A percentile compares a stretch with the other conserved stretches of the same genome.
These are phyloP conservation scores for Rhamphomyia laevipes DNA, from an alignment of 2,888 invertebrate species.

Conservation along the genomic window DNA sequence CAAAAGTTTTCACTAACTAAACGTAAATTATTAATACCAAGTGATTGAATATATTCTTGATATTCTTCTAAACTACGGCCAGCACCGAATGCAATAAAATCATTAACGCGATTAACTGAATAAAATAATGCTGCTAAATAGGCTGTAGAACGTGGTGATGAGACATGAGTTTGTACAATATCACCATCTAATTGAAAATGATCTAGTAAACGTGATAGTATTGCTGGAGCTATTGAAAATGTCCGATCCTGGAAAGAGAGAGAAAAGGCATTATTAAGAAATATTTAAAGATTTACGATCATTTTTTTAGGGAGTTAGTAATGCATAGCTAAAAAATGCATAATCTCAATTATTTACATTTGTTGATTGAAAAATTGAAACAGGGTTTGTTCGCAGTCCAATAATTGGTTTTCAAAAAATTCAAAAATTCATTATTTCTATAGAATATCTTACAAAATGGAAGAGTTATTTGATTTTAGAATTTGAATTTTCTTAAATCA, in stretches of 20 bases:
- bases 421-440: no score
- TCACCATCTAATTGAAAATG: slow-evolving; percentile 52
- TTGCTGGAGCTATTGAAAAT: slow-evolving; percentile 68
- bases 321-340: no score
- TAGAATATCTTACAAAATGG: no score
- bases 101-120: slow-evolving; percentile 46
- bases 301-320: no score
- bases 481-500: no score
- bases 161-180: slow-evolving; percentile 66
- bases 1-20: slow-evolving; percentile 41
- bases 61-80: slow-evolving; percentile 46
- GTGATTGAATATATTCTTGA: slow-evolving; percentile 51
- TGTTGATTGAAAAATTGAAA: no score
- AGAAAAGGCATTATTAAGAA: background rate
- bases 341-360: no score
- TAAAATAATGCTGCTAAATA: slow-evolving; percentile 58
- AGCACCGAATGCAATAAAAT: slow-evolving; percentile 50
- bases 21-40: slow-evolving; percentile 52
- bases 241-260: slow-evolving; percentile 52
- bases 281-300: background rate
- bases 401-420: no score
- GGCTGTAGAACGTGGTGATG: slow-evolving; percentile 66
- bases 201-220: slow-evolving; percentile 56
- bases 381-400: no score
- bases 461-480: no score